These are phyloP conservation scores for Neelides sp. DNA, from an alignment of 1,140 invertebrate genomes.

Conservation along the genomic window DNA sequence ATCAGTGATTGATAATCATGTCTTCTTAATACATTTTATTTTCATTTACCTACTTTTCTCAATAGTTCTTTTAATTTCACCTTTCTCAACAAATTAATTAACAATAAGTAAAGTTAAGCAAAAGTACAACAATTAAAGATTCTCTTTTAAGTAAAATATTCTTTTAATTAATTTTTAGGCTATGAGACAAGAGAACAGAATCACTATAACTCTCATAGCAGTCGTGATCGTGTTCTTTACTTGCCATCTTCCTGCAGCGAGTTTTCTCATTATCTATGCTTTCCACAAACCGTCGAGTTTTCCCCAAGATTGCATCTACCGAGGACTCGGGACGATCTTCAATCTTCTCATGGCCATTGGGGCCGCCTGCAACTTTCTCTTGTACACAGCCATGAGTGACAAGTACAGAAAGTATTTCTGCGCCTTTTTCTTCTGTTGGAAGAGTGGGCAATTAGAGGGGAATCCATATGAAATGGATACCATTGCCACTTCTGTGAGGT, in stretches of 20 bases:
- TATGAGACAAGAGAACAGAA: constrained; percentile 51
- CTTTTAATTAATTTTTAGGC: constrained; percentile 29
- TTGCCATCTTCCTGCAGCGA: constrained; percentile 56
- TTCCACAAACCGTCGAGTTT: constrained; percentile 37
- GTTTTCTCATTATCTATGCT: constrained; percentile 44
- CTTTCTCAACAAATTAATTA: no score
- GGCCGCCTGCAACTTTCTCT: constrained; percentile 46
- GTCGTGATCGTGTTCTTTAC: constrained; percentile 60
- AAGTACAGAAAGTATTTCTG: constrained; percentile 60
- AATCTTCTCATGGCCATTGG: constrained; percentile 59
- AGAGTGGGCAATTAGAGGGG: background rate
- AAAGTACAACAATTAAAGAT: no score
- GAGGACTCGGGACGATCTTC: constrained; percentile 51
- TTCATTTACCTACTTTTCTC: no score
- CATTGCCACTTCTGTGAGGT: no score
- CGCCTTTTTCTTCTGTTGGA: constrained; percentile 45
- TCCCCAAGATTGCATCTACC: constrained; percentile 32
- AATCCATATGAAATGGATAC: constrained; percentile 12
- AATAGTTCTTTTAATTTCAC: no score
- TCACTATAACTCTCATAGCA: constrained; percentile 60
- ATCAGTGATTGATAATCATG: no score
- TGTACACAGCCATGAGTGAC: constrained; percentile 63
- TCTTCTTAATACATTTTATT: no score
- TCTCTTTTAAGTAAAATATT: no score
- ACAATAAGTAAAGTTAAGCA: no score